Evolutionary conservation across 1,140 invertebrate genomes (phyloP).

Genomic region (Phymastichus coffea): DNA sequence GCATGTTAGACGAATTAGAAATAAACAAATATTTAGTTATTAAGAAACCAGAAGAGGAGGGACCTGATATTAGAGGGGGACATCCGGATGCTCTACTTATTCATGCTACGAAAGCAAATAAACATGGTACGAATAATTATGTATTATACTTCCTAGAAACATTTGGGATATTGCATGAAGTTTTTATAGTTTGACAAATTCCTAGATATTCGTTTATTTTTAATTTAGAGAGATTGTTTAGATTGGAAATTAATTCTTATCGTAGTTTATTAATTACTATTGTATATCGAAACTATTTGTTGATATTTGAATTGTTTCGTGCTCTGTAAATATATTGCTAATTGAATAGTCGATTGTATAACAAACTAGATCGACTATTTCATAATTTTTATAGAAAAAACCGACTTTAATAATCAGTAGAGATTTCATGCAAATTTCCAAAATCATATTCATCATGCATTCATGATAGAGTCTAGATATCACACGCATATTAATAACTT

Average conservation of each 20-base stretch:
- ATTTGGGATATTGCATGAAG: slow-evolving; percentile 4
- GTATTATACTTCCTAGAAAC: slow-evolving; percentile 5
- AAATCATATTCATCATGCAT: neutral
- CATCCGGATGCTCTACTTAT: slow-evolving; percentile 89
- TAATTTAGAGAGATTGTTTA: too few species aligned
- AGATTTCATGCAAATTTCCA: neutral
- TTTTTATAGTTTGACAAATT: slow-evolving; percentile 22
- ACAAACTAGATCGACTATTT: too few species aligned
- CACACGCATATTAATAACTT: slow-evolving; percentile 1
- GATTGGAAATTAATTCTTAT: neutral
- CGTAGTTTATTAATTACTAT: too few species aligned
- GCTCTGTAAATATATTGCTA: too few species aligned
- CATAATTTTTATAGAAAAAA: too few species aligned
- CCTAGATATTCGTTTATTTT: too few species aligned
- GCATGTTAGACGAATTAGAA: slow-evolving; percentile 76
- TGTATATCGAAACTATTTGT: too few species aligned
- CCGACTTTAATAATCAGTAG: too few species aligned
- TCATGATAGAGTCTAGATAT: slow-evolving; percentile 9
- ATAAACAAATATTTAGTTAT: slow-evolving; percentile 75
- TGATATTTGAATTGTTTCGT: too few species aligned
- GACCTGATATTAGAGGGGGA: slow-evolving; percentile 86
- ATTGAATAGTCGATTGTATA: too few species aligned
- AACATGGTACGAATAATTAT: slow-evolving; percentile 65
- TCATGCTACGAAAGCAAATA: slow-evolving; percentile 88
- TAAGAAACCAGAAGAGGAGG: slow-evolving; percentile 78